Conservation (phyloP, 2,797 vertebrate species). For the Acanthopagrus latus region DNA sequence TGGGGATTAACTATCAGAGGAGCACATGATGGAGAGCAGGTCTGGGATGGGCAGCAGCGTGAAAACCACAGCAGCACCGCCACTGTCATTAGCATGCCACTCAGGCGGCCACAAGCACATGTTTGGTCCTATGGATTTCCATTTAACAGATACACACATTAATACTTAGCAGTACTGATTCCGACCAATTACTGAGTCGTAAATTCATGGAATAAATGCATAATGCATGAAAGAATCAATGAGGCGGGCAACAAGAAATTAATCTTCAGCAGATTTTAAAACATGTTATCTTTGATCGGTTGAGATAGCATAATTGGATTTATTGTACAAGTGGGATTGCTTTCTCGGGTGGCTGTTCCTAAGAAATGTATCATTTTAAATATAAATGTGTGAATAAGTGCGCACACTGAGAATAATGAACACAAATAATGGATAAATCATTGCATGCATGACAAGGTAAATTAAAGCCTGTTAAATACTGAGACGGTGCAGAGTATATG, state of each 20-base stretch:
- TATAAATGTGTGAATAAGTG: constrained; percentile 48
- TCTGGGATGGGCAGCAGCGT: constrained; percentile 30
- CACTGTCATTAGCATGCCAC: constrained; percentile 53
- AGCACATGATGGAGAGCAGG: constrained; percentile 44
- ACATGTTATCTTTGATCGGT: constrained; percentile 63
- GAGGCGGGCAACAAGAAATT: constrained; percentile 55
- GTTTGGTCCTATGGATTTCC: constrained; percentile 40
- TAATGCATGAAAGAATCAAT: constrained; percentile 45
- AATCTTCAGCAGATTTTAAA: constrained; percentile 56
- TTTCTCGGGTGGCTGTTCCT: constrained; percentile 11
- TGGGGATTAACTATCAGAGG: constrained; percentile 56
- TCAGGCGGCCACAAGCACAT: constrained; percentile 37
- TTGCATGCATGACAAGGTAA: constrained; percentile 6
- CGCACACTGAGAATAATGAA: constrained; percentile 20
- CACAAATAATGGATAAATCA: constrained; percentile 54
- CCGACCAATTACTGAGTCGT: constrained; percentile 44
- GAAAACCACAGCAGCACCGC: constrained; percentile 13
- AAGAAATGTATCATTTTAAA: constrained; percentile 40
- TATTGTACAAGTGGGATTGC: constrained; percentile 30
- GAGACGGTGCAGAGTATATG: neutral
- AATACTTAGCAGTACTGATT: constrained; percentile 39
- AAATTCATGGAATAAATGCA: constrained; percentile 33
- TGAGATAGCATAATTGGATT: constrained; percentile 62
- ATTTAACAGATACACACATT: constrained; percentile 50
- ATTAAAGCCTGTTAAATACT: constrained; percentile 13